Conservation (phyloP, 30 jellyfish, hydroid and myxozoan species). For the Turritopsis dohrnii region DNA sequence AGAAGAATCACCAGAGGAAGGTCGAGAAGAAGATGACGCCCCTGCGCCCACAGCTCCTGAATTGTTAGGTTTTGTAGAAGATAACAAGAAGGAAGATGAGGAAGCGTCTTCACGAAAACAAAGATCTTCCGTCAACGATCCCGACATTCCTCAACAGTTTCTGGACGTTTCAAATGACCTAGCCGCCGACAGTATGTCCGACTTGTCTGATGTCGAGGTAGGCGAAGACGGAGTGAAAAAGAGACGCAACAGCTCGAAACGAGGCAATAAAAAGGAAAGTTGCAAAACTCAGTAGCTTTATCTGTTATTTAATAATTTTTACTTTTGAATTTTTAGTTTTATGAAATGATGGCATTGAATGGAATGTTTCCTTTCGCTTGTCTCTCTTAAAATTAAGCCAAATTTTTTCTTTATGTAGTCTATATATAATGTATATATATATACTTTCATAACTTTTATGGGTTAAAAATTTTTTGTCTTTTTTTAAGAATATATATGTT, state of each 20-base stretch:
- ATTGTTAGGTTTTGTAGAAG: conserved; percentile 10
- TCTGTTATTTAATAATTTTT: neutral
- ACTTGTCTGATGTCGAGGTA: conserved; percentile 27
- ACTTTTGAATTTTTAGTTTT: neutral
- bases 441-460: neutral
- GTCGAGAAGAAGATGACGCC: conserved; percentile 6
- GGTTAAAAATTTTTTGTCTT: neutral
- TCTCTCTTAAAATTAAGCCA: neutral
- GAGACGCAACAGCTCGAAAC: conserved; percentile 51
- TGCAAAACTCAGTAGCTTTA: conserved; percentile 71
- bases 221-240: neutral
- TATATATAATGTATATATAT: neutral
- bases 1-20: neutral
- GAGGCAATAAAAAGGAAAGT: conserved; percentile 78
- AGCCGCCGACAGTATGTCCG: conserved; percentile 29
- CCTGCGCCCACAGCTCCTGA: conserved; percentile 20
- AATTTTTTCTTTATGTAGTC: neutral
- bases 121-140: conserved; percentile 1
- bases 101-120: conserved; percentile 2
- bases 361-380: neutral
- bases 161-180: conserved; percentile 13
- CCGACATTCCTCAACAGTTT: conserved; percentile 33
- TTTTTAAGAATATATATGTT: neutral
- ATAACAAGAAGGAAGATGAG: neutral
- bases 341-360: neutral